A percentile compares a stretch with the other conserved stretches of the same genome.
phyloP scores from a whole-genome alignment of 1,140 invertebrate genomes.

The Conopomorpha cramerella region DNA sequence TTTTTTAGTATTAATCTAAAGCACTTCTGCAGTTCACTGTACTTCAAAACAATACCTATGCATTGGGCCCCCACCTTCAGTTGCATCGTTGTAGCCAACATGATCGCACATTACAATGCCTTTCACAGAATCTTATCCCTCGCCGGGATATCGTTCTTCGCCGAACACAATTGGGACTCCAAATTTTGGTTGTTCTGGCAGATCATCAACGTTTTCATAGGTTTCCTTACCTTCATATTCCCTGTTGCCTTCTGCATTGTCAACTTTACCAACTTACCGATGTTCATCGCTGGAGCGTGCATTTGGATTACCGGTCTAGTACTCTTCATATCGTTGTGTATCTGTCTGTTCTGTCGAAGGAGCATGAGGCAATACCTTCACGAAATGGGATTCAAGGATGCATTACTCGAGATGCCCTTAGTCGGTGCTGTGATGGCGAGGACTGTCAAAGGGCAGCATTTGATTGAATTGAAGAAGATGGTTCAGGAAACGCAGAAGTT shows the following conservation, averaged over 20 bases:
- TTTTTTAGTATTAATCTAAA: no score
- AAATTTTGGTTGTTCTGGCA: slow-evolving; percentile 26
- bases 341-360: slow-evolving; percentile 27
- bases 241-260: slow-evolving; percentile 26
- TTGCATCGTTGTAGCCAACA: no score
- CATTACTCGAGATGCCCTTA: slow-evolving; percentile 29
- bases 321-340: slow-evolving; percentile 31
- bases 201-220: slow-evolving; percentile 26
- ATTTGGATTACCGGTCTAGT: slow-evolving; percentile 41
- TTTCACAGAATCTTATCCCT: slow-evolving; percentile 30
- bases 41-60: no score
- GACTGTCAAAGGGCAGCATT: slow-evolving; percentile 7
- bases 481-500: slow-evolving; percentile 26
- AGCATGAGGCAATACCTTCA: slow-evolving; percentile 25
- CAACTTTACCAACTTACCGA: slow-evolving; percentile 17
- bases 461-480: slow-evolving; percentile 25
- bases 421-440: slow-evolving; percentile 16
- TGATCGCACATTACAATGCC: slow-evolving; percentile 25
- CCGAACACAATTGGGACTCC: slow-evolving; percentile 25
- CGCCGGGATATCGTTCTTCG: slow-evolving; percentile 32
- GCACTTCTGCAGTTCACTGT: no score
- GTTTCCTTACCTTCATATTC: slow-evolving; percentile 26
- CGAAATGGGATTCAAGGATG: slow-evolving; percentile 33
- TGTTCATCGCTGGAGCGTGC: slow-evolving; percentile 34
- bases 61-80: no score